Conservation (phyloP, 2,113 vertebrate species). For the Lophochroa leadbeateri region DNA sequence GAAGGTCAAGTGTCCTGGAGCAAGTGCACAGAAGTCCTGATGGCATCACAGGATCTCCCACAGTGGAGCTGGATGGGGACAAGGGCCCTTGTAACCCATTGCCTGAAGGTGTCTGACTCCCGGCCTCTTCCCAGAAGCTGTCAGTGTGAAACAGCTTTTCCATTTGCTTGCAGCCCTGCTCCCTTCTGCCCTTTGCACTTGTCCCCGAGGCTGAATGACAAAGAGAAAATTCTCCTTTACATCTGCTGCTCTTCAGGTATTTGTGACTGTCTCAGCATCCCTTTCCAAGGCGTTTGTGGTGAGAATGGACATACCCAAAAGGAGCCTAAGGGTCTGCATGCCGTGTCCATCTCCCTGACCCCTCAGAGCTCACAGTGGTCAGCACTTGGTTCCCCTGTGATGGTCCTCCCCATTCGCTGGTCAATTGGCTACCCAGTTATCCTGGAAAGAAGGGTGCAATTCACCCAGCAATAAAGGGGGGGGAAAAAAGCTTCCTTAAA, state of each 20-base stretch:
- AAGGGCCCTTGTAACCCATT: neutral
- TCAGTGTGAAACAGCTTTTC: neutral
- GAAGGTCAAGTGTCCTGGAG: neutral
- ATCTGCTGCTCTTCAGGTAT: neutral
- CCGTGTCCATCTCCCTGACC: rapidly evolving
- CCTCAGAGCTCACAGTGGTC: neutral
- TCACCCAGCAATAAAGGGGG: neutral
- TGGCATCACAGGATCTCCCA: neutral
- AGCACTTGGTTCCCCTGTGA: neutral
- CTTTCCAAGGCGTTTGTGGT: neutral
- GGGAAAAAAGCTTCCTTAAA: neutral
- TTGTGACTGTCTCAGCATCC: neutral
- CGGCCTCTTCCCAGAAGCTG: neutral
- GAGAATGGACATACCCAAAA: neutral
- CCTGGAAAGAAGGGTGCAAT: neutral
- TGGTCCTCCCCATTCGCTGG: neutral
- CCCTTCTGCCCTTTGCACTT: neutral
- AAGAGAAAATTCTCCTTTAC: neutral
- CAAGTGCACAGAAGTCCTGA: neutral
- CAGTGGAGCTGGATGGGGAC: neutral
- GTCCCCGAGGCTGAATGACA: neutral
- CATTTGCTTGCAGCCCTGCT: neutral
- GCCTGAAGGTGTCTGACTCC: neutral
- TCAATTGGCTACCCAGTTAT: neutral
- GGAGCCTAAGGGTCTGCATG: neutral